These are phyloP conservation scores for Julus scanicus DNA, from an alignment of 2,888 invertebrate species.

Conservation along the genomic window DNA sequence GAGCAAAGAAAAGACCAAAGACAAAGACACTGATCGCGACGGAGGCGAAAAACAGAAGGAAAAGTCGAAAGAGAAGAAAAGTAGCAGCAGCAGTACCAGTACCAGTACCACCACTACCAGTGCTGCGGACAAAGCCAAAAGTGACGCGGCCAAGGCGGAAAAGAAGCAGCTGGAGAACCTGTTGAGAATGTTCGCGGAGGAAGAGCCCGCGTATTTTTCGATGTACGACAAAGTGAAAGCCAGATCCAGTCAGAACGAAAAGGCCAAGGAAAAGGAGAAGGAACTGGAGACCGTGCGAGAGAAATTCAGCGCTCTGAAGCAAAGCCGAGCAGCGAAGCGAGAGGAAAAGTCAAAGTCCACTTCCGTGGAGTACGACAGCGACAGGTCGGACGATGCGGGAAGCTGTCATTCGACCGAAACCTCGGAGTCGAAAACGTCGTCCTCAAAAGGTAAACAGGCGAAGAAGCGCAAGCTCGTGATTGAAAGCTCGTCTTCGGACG, in stretches of 20 bases:
- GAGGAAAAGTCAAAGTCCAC: constrained; percentile 89
- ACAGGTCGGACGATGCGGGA: constrained; percentile 60
- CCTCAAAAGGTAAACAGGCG: neutral
- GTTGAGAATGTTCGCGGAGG: constrained; percentile 84
- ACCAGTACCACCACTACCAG: constrained; percentile 66
- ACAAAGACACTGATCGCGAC: neutral
- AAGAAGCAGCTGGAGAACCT: constrained; percentile 71
- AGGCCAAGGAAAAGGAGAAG: constrained; percentile 74
- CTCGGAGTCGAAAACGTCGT: constrained; percentile 50
- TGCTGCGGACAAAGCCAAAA: constrained; percentile 67
- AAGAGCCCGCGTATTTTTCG: constrained; percentile 90
- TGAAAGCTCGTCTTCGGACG: constrained; percentile 60
- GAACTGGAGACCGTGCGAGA: constrained; percentile 85
- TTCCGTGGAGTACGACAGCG: constrained; percentile 67
- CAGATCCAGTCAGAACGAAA: constrained; percentile 75
- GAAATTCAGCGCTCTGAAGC: constrained; percentile 87
- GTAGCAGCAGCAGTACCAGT: constrained; percentile 60
- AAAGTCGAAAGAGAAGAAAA: constrained; percentile 57
- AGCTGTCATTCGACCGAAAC: constrained; percentile 51
- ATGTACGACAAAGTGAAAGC: constrained; percentile 96
- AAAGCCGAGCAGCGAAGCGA: constrained; percentile 73
- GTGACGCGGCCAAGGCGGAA: constrained; percentile 75
- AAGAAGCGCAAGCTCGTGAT: constrained; percentile 61
- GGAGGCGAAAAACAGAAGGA: constrained; percentile 54
- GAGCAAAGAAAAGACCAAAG: constrained; percentile 13